Base-by-base conservation (phyloP, 2,797 vertebrate genomes). In the Myotis planiceps region DNA sequence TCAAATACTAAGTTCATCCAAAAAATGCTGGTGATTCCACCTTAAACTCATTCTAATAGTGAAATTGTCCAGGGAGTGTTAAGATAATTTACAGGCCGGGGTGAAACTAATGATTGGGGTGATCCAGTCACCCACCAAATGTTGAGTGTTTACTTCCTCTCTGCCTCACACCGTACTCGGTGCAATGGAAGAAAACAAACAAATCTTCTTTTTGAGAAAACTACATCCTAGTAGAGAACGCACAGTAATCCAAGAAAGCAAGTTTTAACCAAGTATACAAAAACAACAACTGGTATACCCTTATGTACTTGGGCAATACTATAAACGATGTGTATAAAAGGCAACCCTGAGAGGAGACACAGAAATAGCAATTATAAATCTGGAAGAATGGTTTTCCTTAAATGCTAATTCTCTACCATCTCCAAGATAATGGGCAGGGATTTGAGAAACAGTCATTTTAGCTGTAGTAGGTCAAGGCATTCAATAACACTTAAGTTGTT, bases 381-480 rank as follows among this genome's bases (percentile, higher is more conserved):
- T 21, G 51, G 69, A 90, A 90, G 82, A 87, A 88, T 29, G 42
- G 14, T 37, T 74, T 88, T 68, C 42, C 49, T 92, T 90, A 91
- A 91, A 39, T 42, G 27, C 6, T 19, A 72, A 72, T 68, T 79
- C 60, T 79, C 42, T 55, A 81, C 83, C 66, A 93, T 47, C 39
- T 91, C 92, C 49, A 58, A 94, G 72, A 89, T 71, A 82, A 76
- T 27, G 8, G 37, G 34, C 87, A 88, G 25, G 55, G 18, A 25
- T 51, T 42, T 76, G 42, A 15, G 42, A 90, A 72, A 74, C 63
- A 63, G 95, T 47, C 58, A 45, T 84, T 94, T 80, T 83, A 87
- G 37, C 42, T 80, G 18, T 75, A 7, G 49, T 32, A 87, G 18
- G 18, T 63, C 63, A 90, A 87, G 32, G 29, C 47, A 80, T 74